Base-by-base conservation (phyloP, 1,140 invertebrate species). In the Coboldia fuscipes region DNA sequence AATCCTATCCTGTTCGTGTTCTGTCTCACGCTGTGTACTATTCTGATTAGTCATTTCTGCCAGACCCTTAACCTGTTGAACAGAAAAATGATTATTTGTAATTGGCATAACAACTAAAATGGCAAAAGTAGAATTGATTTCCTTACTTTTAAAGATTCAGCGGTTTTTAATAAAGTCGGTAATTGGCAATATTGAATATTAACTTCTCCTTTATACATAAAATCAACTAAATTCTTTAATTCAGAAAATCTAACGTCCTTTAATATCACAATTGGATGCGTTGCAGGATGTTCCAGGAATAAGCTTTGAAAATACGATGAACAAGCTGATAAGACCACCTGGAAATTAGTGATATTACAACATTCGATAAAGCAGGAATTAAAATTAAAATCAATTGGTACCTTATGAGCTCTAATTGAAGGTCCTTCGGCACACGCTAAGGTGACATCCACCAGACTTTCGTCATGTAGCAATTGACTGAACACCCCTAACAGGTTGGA, bases 131-230 rank as follows among this genome's bases (percentile, higher is more conserved):
- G 3, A 4, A 30, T 29, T 8, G 16, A 17, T 17, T n/a, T n/a
- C n/a, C 37, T 48, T 39, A 78, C 74, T 60, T 89, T 83, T 27
- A 92, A 69, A 54, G 82, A 86, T 63, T 89, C 83, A 42, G 86
- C 86, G 46, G 84, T 89, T 61, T 86, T 88, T 41, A 92, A 69
- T 45, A 92, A 69, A 42, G 79, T 77, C 45, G 79, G 79, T 47
- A 92, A 66, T 61, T 88, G 81, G 60, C 81, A 84, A 56, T 89
- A 84, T 58, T 86, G 79, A 43, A 90, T 82, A 70, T 84, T 88
- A 42, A 90, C 84, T 60, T 90, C 85, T 45, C 85, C 85, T 58
- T 84, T 81, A 71, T 92, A 90, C 84, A 92, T 93, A 70, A 89
- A 90, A 66, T 89, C 81, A 52, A 90, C 75, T 50, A 92, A 72